Evolutionary conservation across 2,888 invertebrate species (phyloP).

Genomic region (Rhagophthalmus giganteus): DNA sequence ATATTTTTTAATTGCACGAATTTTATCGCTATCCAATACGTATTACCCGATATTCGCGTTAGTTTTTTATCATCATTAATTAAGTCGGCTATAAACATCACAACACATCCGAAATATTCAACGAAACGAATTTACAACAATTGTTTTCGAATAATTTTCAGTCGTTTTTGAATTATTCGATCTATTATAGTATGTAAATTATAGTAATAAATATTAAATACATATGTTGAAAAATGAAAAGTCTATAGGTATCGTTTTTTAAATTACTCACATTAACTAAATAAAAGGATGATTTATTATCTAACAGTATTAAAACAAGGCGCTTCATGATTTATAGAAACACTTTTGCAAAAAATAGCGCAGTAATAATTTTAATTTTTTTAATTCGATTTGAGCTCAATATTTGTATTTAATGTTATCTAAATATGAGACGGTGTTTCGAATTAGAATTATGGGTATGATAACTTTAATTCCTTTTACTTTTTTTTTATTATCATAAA

Average conservation of each 20-base stretch:
- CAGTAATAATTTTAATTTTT: slow-evolving; percentile 4
- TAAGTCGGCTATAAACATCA: too few species aligned
- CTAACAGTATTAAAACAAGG: slow-evolving; percentile 6
- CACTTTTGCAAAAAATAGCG: slow-evolving; percentile 4
- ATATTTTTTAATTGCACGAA: too few species aligned
- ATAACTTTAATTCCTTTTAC: background rate
- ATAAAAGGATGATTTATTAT: slow-evolving; percentile 4
- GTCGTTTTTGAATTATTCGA: background rate
- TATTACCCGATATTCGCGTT: too few species aligned
- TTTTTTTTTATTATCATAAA: too few species aligned
- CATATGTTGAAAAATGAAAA: background rate
- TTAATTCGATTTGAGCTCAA: background rate
- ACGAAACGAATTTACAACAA: too few species aligned
- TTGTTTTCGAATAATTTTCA: too few species aligned
- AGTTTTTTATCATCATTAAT: too few species aligned
- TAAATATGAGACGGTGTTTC: background rate
- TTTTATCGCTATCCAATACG: too few species aligned
- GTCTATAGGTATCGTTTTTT: background rate
- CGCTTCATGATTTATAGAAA: slow-evolving; percentile 6
- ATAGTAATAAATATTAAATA: background rate
- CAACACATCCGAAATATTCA: too few species aligned
- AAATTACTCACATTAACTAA: slow-evolving; percentile 2
- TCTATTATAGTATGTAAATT: background rate
- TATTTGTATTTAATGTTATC: background rate
- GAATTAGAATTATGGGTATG: background rate